A percentile compares a stretch with the other conserved stretches of the same genome.
Conservation (phyloP, 2,888 invertebrate genomes). For the Chirona hameri region DNA sequence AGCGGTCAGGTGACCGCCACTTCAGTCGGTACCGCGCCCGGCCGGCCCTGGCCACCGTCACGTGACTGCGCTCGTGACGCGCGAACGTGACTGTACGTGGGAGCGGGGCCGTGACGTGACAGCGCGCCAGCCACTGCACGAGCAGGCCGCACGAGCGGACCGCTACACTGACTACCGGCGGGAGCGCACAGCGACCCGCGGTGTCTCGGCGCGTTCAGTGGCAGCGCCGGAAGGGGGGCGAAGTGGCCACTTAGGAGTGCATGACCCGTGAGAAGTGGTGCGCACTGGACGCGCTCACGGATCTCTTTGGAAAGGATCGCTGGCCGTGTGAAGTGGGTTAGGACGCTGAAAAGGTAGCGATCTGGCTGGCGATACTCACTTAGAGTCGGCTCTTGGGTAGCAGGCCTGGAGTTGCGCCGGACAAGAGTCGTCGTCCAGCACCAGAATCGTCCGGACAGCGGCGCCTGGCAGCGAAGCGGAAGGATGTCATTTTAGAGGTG, state of each 20-base stretch:
- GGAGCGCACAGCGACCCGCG: no score
- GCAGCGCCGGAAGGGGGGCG: not conserved
- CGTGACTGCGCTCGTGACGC: not conserved
- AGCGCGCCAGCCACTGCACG: not conserved
- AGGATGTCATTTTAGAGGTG: not conserved
- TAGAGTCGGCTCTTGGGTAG: slow-evolving; percentile 77
- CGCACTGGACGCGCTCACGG: no score
- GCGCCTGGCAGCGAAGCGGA: not conserved
- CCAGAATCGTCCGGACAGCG: slow-evolving; percentile 67
- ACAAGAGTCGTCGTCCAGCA: slow-evolving; percentile 79
- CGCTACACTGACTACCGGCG: not conserved
- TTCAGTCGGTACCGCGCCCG: no score
- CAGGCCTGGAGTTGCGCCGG: slow-evolving; percentile 89
- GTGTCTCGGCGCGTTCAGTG: no score
- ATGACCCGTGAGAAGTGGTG: no score
- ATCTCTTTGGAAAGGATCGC: no score
- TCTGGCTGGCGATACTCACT: not conserved
- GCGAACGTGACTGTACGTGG: not conserved
- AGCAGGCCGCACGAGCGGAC: not conserved
- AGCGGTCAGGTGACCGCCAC: no score
- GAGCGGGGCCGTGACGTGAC: slow-evolving; percentile 7
- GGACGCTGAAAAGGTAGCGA: no score
- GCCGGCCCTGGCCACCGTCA: not conserved
- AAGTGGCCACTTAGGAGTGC: no score
- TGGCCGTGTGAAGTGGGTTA: no score